Evolutionary conservation across 2,113 vertebrate species (phyloP), one percentile per base, ranked within the genome.

Genomic region (Anseranas semipalmata): DNA sequence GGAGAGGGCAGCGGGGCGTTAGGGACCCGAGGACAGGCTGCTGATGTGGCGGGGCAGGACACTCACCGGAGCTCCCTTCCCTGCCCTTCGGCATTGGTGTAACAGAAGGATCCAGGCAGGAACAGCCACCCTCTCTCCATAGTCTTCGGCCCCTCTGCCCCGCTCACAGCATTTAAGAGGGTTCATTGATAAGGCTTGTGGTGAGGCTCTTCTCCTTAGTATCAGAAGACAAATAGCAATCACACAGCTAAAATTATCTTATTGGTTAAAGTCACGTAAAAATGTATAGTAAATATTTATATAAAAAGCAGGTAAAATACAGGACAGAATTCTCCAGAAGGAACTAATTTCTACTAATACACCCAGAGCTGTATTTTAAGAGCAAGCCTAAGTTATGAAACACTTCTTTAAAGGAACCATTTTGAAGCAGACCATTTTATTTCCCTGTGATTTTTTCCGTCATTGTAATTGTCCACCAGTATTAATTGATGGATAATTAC

Each of bases 161-260:
- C 3, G 11, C n/a, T 59, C 6, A 4, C 9, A 7, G 1, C 45
- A 19, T 81, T 90, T 75, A 0, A 0, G 50, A 87, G n/a, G 17
- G 33, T 50, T 71, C 19, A 3, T 19, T 66, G 70, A 13, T 35
- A 77, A 41, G 28, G 25, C 24, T 81, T 72, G 56, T 63, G 72
- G 24, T 33, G 73, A 86, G 53, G 43, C 52, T 33, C 77, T 75
- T 82, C 41, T 55, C 68, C 27, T 75, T 85, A 41, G 58, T 60
- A 53, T 41, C 8, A 3, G 28, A 81, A 79, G 39, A 71, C 43
- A 82, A 95, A 50, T 33, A 58, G 33, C 39, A 76, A 48, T 83
- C 73, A 25, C 46, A 8, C 18, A 75, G 37, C 41, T 94, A 48
- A 90, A 96, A 91, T 91, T 20, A 73, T 20, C 45, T 58, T 15